These are phyloP conservation scores for Gorsachius magnificus DNA, from an alignment of 2,797 vertebrate genomes.

Conservation along the genomic window DNA sequence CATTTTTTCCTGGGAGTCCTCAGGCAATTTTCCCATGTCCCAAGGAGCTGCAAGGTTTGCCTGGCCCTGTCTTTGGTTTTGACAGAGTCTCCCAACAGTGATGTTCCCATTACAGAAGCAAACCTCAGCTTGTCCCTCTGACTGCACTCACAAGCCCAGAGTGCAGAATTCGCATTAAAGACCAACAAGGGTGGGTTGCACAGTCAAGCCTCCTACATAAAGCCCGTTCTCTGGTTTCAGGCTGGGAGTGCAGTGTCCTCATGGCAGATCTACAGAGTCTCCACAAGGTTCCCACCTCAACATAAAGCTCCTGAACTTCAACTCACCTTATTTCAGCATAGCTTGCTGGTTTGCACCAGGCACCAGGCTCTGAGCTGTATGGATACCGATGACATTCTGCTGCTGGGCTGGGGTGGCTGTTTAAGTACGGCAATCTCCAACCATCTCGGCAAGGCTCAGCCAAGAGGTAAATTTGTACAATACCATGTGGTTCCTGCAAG, in stretches of 20 bases:
- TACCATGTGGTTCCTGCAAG: neutral
- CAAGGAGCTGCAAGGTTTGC: neutral
- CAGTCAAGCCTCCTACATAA: neutral
- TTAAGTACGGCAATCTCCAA: neutral
- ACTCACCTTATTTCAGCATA: neutral
- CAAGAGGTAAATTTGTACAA: neutral
- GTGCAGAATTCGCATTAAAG: fast-evolving
- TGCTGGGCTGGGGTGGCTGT: neutral
- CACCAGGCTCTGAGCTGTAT: neutral
- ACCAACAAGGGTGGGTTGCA: neutral
- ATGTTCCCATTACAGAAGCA: neutral
- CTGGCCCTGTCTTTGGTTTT: neutral
- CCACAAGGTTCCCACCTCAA: neutral
- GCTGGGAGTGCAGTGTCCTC: neutral
- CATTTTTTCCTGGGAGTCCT: neutral
- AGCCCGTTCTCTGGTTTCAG: neutral
- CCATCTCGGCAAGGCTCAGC: neutral
- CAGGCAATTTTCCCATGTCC: neutral
- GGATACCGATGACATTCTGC: neutral
- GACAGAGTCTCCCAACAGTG: neutral
- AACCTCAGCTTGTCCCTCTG: neutral
- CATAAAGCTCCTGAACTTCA: neutral
- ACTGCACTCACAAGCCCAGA: neutral
- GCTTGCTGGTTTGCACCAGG: neutral
- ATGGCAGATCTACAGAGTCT: neutral